These are phyloP conservation scores for Oscheius sp. DNA, from an alignment of 1,140 invertebrate genomes.

Conservation along the genomic window DNA sequence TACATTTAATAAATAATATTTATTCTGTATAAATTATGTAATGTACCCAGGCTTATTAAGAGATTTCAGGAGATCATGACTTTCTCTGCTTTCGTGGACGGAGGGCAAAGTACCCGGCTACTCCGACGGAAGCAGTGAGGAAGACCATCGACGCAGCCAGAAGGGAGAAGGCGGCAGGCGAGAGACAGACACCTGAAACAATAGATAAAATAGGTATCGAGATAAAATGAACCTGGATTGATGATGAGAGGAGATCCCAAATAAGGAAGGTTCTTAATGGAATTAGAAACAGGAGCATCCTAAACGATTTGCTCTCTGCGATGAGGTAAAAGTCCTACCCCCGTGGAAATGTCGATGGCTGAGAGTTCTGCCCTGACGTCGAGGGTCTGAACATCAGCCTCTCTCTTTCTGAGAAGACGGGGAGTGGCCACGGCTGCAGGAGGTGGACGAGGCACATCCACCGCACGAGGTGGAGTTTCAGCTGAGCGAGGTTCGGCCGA, in stretches of 20 bases:
- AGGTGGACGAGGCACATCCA: not conserved
- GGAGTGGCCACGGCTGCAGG: not conserved
- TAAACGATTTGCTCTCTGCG: no score
- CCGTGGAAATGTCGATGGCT: slow-evolving; percentile 42
- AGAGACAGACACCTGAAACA: not conserved
- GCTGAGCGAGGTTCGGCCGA: not conserved
- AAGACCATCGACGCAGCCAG: not conserved
- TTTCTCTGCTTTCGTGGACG: not conserved
- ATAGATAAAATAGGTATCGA: no score
- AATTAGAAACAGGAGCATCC: not conserved
- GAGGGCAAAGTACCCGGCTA: not conserved
- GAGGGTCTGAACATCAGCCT: slow-evolving; percentile 48
- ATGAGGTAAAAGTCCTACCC: no score
- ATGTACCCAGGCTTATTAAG: no score
- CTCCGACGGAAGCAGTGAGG: not conserved
- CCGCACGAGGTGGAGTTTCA: slow-evolving; percentile 41
- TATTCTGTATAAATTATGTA: no score
- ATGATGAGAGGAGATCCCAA: not conserved
- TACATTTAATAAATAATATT: no score
- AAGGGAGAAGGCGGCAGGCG: not conserved
- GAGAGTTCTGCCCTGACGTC: slow-evolving; percentile 56
- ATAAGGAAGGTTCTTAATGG: not conserved
- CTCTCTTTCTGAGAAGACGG: slow-evolving; percentile 40
- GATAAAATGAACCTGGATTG: no score
- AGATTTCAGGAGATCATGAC: not conserved